Base-by-base conservation (phyloP, 1,140 invertebrate genomes). In the Lepidurus packardi region DNA sequence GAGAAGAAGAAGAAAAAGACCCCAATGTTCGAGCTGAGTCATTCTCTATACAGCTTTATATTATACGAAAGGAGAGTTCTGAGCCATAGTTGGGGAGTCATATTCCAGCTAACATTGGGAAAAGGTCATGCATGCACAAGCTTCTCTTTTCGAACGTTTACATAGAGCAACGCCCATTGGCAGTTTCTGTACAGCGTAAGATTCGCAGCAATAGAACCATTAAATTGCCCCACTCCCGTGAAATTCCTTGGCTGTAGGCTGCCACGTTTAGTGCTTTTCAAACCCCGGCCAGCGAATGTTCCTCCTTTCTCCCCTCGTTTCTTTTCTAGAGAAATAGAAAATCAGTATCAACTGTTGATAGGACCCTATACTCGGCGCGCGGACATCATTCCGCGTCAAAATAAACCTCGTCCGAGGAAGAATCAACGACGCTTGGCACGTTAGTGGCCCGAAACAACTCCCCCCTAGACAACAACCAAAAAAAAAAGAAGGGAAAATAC, bases 311-410 rank as follows among this genome's bases (percentile, higher is more conserved):
- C 45, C 10, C 45, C 10, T 47, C 45, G 45, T 47, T 47, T 16
- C 45, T 47, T 65, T 65, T 65, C 21, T 65, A n/a, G 6, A 13
- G 16, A 4, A 16, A 7, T 21, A 13, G 53, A 16, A 65, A 65
- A 65, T 65, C 53, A 65, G 53, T 65, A 65, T 65, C 53, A 65
- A 65, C 53, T 11, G 53, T 65, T 65, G 53, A 65, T 65, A 21
- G 53, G 53, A 65, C 21, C 53, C 53, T 7, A 9, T 65, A 65
- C 53, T 65, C 21, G 53, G 53, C 53, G 10, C 53, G 2, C 34
- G 34, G 21, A 65, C 53, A 65, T 65, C 53, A 21, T 21, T 7
- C 53, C 53, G 53, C 21, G 21, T 21, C 53, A 9, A 65, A 65
- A 65, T 65, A 65, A 65, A 65, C 53, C 21, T 1, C 53, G 53